phyloP scores from a whole-genome alignment of 2,888 invertebrate genomes.

The Xylota sylvarum region DNA sequence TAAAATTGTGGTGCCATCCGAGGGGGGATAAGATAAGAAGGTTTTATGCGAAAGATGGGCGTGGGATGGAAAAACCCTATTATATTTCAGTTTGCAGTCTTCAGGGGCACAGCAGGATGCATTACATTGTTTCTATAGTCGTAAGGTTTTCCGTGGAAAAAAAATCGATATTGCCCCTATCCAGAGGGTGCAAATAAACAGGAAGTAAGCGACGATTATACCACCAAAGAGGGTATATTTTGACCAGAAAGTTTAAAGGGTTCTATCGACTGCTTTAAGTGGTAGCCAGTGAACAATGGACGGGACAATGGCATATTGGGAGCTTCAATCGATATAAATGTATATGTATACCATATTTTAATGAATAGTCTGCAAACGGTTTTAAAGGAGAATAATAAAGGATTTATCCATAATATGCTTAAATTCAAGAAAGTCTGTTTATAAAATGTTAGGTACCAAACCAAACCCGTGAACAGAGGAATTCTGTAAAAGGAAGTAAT shows the following conservation, averaged over 20 bases:
- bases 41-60: slow-evolving; percentile 11
- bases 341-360: not conserved
- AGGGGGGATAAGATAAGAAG: not conserved
- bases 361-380: no score
- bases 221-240: not conserved
- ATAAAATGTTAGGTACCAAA: no score
- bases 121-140: slow-evolving; percentile 1
- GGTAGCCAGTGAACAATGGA: not conserved
- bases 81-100: not conserved
- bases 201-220: slow-evolving; percentile 2
- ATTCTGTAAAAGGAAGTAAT: no score
- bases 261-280: not conserved
- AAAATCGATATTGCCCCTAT: slow-evolving; percentile 21
- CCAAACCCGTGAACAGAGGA: no score
- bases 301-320: no score
- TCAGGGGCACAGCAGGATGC: slow-evolving; percentile 9
- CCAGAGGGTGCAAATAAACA: not conserved
- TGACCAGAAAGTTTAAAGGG: slow-evolving; percentile 2
- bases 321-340: not conserved
- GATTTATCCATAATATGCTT: no score
- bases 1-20: slow-evolving; percentile 3
- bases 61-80: slow-evolving; percentile 1
- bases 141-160: not conserved
- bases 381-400: no score
- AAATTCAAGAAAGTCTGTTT: no score